Evolutionary conservation across 2,888 invertebrate genomes (phyloP), one percentile per base, ranked within the genome.

Genomic region (Scaeva pyrastri): DNA sequence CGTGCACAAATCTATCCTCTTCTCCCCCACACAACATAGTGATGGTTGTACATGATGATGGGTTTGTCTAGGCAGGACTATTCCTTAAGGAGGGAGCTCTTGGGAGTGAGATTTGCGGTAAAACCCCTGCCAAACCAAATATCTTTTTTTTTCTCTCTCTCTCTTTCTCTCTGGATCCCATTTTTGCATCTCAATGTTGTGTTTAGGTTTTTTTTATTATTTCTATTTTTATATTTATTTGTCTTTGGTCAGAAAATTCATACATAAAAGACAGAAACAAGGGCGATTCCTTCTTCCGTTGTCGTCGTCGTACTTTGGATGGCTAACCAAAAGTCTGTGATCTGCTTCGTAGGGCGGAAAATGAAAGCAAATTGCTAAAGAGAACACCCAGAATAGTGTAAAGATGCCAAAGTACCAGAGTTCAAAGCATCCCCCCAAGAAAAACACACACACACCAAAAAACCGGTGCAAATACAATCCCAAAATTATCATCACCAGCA

Each of bases 351-450:
- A 56, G 52, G 55, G 71, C 73, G 73, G 77, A 81, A 86, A 86
- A 86, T 77, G 58, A 77, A 77, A 74, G 77, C 71, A 74, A 86
- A 82, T 82, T 78, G 55, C 66, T 78, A 4, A 41, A 81, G 60
- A 64, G 19, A 36, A 58, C 48, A 36, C 10, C n/a, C 43, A 41
- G 39, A 56, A 66, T 71, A 56, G 55, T 74, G 60, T 74, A 70
- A 62, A 43, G 23, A 31, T 36, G 2, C 16, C 21, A 48, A 26
- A 26, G 36, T 23, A 16, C 2, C 26, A 36, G 5, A 60, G 64
- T 64, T 64, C 36, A 64, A 26, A 64, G 64, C 11, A 16, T 26
- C 14, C n/a, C n/a, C n/a, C n/a, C n/a, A n/a, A n/a, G 19, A 11
- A 39, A 58, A 48, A 48, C 12, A 36, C 64, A 41, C 48, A 43